Base-by-base conservation (phyloP, 2,888 invertebrate species). In the Zygaena filipendulae region DNA sequence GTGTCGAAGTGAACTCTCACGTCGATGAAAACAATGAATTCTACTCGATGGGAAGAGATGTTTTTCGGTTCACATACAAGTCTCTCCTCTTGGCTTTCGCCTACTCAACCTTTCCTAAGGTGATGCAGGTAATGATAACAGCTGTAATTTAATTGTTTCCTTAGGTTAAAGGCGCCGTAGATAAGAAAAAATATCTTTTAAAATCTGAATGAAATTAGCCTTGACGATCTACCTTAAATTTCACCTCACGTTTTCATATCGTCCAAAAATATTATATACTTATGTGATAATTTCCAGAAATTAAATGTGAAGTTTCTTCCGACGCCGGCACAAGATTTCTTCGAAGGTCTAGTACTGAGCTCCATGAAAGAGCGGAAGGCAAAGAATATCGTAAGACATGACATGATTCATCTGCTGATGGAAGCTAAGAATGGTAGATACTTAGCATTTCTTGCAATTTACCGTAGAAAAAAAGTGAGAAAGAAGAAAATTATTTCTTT, bases 341-440 rank as follows among this genome's bases (percentile, higher is more conserved):
- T 77, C 26, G 50, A 1, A 70, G 81, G 47, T 1, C 29, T 68
- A 3, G 64, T 74, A 1, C 31, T 49, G 2, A 54, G 50, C 3
- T 53, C 70, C 2, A 72, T 79, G 53, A 50, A 48, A 40, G 68
- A 61, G 1, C 56, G 77, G 1, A 55, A 64, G 26, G 35, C 46
- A 6, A 38, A 61, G 2, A 57, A 62, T 0, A 62, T 70, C 3
- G 35, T 63, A 2, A 56, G 79, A 2, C 66, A 64, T 2, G 77
- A 79, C 30, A 79, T 83, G 75, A 75, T 83, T 8, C 70, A 83
- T 35, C 38, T 83, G 9, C 47, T 83, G 2, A 61, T 83, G 60
- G 72, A 82, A 45, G 70, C 81, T 4, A 69, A 67, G 33, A 68
- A 67, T 45, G 69, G 64, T 39, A 39, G 24, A 4, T 59, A 18